Conservation (phyloP, 2,113 vertebrate genomes). For the Larimichthys crocea region DNA sequence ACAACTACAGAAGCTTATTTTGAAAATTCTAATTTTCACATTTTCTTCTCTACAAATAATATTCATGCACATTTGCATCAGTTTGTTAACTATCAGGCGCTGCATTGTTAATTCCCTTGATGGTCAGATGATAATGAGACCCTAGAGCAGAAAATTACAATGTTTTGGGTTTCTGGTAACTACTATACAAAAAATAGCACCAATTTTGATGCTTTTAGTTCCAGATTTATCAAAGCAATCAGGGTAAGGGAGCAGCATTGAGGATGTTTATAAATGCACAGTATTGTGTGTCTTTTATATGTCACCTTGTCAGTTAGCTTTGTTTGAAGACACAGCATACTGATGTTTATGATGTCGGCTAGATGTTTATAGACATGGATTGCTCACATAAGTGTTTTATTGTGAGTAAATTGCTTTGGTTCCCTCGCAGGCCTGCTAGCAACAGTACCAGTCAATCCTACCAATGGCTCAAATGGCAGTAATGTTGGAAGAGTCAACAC, state of each 20-base stretch:
- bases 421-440: slow-evolving; percentile 88
- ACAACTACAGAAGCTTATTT: not conserved
- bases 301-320: not conserved
- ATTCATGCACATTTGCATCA: not conserved
- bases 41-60: not conserved
- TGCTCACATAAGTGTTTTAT: not conserved
- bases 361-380: not conserved
- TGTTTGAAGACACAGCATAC: not conserved
- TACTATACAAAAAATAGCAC: not conserved
- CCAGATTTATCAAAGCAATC: not conserved
- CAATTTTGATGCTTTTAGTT: not conserved
- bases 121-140: not conserved
- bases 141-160: not conserved
- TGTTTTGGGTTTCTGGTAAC: not conserved
- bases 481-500: slow-evolving; percentile 83
- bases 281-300: not conserved
- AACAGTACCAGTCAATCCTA: slow-evolving; percentile 89
- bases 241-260: too few relatives aligned
- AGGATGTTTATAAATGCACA: not conserved
- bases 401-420: slow-evolving; percentile 12
- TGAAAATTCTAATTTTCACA: not conserved
- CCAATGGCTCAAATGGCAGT: slow-evolving; percentile 52
- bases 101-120: not conserved
- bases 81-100: not conserved
- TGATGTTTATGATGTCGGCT: not conserved